These are phyloP conservation scores for Nesometra sesokonis DNA, from an alignment of 35 echinoderm and acorn worm genomes.

Conservation along the genomic window DNA sequence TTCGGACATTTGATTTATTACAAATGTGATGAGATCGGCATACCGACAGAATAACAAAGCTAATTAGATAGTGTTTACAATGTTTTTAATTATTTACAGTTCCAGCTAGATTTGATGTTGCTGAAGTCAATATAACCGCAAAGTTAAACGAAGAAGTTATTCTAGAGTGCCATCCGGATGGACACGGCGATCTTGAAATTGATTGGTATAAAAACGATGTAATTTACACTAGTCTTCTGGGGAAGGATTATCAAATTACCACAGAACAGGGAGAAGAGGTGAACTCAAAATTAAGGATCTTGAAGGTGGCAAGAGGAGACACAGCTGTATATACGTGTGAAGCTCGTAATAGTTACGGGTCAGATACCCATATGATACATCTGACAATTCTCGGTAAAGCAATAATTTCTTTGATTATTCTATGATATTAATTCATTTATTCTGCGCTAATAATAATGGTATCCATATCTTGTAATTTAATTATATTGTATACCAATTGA, in stretches of 20 bases:
- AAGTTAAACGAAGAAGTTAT: slow-evolving; percentile 17
- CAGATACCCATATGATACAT: slow-evolving; percentile 32
- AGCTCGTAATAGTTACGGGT: slow-evolving; percentile 64
- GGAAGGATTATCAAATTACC: slow-evolving; percentile 32
- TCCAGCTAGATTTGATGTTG: slow-evolving; percentile 68
- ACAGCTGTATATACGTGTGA: slow-evolving; percentile 74
- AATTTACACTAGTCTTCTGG: slow-evolving; percentile 36
- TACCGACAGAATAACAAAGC: too few species aligned
- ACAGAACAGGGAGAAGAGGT: slow-evolving; percentile 2
- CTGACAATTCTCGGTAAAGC: slow-evolving; percentile 71
- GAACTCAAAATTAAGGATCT: slow-evolving; percentile 52
- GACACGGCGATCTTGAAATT: slow-evolving; percentile 52
- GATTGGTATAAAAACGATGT: slow-evolving; percentile 69
- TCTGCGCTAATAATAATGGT: too few species aligned
- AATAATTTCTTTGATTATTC: neutral
- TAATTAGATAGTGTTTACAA: too few species aligned
- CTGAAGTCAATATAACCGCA: slow-evolving; percentile 54
- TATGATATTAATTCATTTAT: neutral
- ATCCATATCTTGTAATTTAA: too few species aligned
- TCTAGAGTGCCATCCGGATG: slow-evolving; percentile 44
- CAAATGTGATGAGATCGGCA: too few species aligned
- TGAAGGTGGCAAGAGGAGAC: slow-evolving; percentile 49
- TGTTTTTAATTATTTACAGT: slow-evolving; percentile 28
- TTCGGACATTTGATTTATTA: too few species aligned
- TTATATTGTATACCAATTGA: too few species aligned